Evolutionary conservation across 2,113 vertebrate genomes (phyloP).

Genomic region (human): GRCh38 chrX:112921001-112921500

Average conservation of each 20-base stretch:
- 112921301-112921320: neutral
- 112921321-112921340: neutral
- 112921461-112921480: neutral
- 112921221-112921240: neutral
- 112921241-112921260: neutral
- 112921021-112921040: neutral
- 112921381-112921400: neutral
- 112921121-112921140: neutral
- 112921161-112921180: neutral
- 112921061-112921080: slow-evolving; percentile 34
- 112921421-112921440: neutral
- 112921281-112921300: slow-evolving; percentile 8
- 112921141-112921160: neutral
- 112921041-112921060: neutral
- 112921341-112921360: neutral
- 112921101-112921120: slow-evolving; percentile 1
- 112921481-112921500: neutral
- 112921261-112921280: neutral
- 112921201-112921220: neutral
- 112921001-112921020: neutral
- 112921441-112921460: neutral
- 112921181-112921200: slow-evolving; percentile 16
- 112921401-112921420: neutral
- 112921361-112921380: slow-evolving; percentile 6
- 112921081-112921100: neutral